These are phyloP conservation scores for Pristionchus japonicus DNA, from an alignment of 2,888 invertebrate species.

Conservation along the genomic window DNA sequence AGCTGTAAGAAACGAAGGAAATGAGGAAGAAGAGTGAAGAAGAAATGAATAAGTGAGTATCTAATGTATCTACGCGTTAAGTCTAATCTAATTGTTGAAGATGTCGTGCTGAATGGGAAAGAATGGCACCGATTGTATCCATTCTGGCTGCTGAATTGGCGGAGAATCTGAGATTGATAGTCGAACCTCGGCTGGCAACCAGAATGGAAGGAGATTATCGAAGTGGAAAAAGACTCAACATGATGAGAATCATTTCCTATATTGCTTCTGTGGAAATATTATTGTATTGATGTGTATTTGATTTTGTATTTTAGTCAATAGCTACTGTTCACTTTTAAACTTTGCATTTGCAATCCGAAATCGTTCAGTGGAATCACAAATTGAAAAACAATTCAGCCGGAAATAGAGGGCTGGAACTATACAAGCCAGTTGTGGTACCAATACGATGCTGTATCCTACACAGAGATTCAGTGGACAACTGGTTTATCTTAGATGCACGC, in stretches of 20 bases:
- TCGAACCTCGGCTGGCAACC: constrained; percentile 95
- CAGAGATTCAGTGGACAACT: no score
- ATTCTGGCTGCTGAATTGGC: constrained; percentile 87
- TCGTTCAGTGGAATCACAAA: no score
- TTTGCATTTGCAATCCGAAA: no score
- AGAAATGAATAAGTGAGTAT: constrained; percentile 22
- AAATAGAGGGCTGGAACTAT: no score
- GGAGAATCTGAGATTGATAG: constrained; percentile 91
- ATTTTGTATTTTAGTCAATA: no score
- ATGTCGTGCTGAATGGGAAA: constrained; percentile 56
- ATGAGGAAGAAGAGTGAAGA: constrained; percentile 49
- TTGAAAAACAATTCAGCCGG: no score
- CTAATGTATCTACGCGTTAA: not conserved
- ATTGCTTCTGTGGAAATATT: constrained; percentile 98
- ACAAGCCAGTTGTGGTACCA: no score
- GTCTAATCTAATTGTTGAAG: not conserved
- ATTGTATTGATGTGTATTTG: no score
- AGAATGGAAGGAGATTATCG: constrained; percentile 94
- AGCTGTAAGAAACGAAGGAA: constrained; percentile 26
- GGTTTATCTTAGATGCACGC: no score
- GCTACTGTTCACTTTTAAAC: no score
- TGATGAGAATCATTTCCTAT: constrained; percentile 97
- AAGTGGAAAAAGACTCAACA: constrained; percentile 95
- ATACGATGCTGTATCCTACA: no score
- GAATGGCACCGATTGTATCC: constrained; percentile 64